A percentile compares a stretch with the other conserved stretches of the same genome.
Conservation (phyloP, 1,140 invertebrate genomes). For the Sarcophaga bullata region DNA sequence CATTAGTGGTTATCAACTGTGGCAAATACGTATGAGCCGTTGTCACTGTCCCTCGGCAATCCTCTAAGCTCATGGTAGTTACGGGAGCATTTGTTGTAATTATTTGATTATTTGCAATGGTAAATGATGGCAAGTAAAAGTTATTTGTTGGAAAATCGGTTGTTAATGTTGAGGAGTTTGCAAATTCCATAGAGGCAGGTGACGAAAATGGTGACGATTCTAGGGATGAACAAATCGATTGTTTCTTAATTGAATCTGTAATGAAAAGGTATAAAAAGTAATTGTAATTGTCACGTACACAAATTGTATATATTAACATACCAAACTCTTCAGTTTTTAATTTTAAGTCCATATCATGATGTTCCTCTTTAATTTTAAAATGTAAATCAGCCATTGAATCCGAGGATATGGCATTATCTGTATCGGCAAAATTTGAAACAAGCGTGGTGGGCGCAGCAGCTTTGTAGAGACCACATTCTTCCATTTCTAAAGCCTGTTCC, state of each 20-base stretch:
- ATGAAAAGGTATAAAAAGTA: conserved; percentile 44
- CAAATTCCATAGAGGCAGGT: conserved; percentile 60
- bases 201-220: conserved; percentile 63
- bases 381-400: conserved; percentile 61
- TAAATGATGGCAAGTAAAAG: conserved; percentile 54
- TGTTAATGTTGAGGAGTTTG: conserved; percentile 32
- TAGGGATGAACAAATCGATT: conserved; percentile 57
- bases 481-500: conserved; percentile 64
- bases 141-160: conserved; percentile 12
- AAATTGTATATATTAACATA: conserved; percentile 47
- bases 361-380: conserved; percentile 61
- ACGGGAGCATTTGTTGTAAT: neutral
- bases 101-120: conserved; percentile 32
- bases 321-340: conserved; percentile 54
- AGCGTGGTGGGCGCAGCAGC: conserved; percentile 42
- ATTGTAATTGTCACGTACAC: too few species aligned
- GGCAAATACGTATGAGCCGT: conserved; percentile 20
- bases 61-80: conserved; percentile 24
- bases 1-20: conserved; percentile 14
- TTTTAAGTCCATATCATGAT: conserved; percentile 51
- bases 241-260: conserved; percentile 52
- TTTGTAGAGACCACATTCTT: conserved; percentile 60
- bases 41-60: neutral
- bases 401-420: conserved; percentile 60
- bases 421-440: conserved; percentile 48